Evolutionary conservation across 1,140 invertebrate species (phyloP), one percentile per base, ranked within the genome.

Genomic region (Galleria mellonella): DNA sequence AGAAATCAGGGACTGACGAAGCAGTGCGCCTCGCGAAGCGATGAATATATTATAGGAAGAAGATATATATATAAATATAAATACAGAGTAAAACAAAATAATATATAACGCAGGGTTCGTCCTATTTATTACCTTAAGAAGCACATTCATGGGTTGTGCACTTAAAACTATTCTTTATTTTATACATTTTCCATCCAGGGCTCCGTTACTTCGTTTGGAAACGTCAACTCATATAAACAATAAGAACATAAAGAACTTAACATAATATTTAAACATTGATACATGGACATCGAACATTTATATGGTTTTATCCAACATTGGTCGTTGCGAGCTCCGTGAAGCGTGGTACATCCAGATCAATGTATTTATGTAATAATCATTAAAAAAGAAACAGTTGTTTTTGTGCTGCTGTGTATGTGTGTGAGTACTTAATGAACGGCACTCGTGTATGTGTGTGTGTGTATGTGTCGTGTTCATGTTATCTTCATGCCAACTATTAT

Each of bases 101-200:
- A 73, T 73, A 63, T 64, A 73, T 66, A 73, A 73, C 71, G 76
- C 73, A 68, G 82, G 82, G 75, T 69, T 49, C 62, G 43, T 75
- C 77, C 68, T 79, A 82, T 23, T 23, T 23, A 23, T 51, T 37
- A 72, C 71, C 72, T 69, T 85, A 85, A 85, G 54, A 83, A 83
- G 82, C 82, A 85, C 82, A 82, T 81, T 82, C 72, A 83, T 79
- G 79, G 75, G 67, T 66, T 81, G 81, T 83, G 81, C 77, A 79
- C 81, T 83, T 83, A 84, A 43, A 62, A 59, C 75, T 79, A 81
- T 63, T 51, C 10, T 50, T 53, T 61, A 50, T 53, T 65, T 55
- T 62, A 46, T 55, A 72, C 58, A 72, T 32, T 63, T 66, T 74
- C 64, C 72, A 72, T 79, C 73, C 72, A 81, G 75, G 75, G 73